Evolutionary conservation across 2,113 vertebrate genomes (phyloP).

Genomic region (Hippolais icterina): DNA sequence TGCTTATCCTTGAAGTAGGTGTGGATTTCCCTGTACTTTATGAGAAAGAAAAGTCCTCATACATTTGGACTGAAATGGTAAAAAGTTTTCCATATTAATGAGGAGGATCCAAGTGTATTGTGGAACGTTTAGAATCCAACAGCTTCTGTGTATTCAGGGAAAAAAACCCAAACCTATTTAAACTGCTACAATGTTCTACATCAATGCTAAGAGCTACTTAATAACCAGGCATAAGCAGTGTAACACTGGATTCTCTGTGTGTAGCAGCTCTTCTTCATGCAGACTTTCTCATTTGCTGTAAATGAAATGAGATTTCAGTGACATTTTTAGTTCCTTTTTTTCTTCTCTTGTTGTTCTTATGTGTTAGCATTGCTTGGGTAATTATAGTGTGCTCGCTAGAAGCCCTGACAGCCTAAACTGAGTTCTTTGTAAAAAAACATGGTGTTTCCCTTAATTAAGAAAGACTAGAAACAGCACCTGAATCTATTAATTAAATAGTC

Average conservation of each 20-base stretch:
- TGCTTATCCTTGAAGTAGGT: not conserved
- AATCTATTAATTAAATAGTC: conserved; percentile 46
- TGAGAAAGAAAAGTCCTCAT: not conserved
- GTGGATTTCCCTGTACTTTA: not conserved
- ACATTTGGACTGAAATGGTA: not conserved
- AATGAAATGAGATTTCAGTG: not conserved
- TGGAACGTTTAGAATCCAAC: not conserved
- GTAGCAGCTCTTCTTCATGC: not conserved
- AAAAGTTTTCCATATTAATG: not conserved
- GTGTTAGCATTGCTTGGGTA: not conserved
- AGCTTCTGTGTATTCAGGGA: not conserved
- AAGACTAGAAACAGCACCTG: conserved; percentile 47
- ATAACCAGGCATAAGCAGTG: not conserved
- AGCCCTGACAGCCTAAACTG: conserved; percentile 27
- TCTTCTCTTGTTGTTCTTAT: not conserved
- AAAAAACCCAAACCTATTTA: not conserved
- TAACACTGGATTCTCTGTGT: not conserved
- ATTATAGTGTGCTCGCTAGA: conserved; percentile 7
- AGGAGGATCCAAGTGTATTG: not conserved
- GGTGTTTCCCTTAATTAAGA: conserved; percentile 33
- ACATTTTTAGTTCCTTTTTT: not conserved
- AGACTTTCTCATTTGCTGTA: not conserved
- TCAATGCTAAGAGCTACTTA: not conserved
- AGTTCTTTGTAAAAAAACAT: not conserved
- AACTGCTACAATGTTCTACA: not conserved